These are phyloP conservation scores for Chelonus formosanus DNA, from an alignment of 2,888 invertebrate genomes.

Conservation along the genomic window DNA sequence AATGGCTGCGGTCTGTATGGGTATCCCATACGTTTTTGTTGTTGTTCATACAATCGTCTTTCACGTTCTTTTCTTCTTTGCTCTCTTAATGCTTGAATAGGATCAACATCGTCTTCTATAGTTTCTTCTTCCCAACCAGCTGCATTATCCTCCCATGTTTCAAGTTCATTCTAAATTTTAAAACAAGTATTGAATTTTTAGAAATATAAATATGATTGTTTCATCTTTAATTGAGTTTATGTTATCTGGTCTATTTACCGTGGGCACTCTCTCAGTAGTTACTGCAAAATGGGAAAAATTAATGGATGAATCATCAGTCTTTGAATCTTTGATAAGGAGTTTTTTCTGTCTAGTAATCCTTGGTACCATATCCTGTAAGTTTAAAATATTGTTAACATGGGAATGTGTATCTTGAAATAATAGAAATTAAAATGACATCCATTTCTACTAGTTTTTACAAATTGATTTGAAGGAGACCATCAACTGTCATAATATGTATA, in stretches of 20 bases:
- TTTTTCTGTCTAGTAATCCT: slow-evolving; percentile 71
- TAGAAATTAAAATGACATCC: neutral
- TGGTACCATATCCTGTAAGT: slow-evolving; percentile 70
- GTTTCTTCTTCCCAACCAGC: slow-evolving; percentile 68
- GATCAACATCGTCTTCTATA: slow-evolving; percentile 55
- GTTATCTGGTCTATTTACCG: slow-evolving; percentile 51
- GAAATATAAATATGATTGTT: neutral
- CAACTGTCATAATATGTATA: slow-evolving; percentile 40
- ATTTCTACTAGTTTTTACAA: neutral
- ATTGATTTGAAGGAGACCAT: neutral
- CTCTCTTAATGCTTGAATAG: slow-evolving; percentile 52
- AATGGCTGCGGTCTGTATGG: slow-evolving; percentile 54
- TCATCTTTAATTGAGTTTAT: slow-evolving; percentile 15
- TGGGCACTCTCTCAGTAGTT: slow-evolving; percentile 64
- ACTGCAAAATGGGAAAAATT: slow-evolving; percentile 67
- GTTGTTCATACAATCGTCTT: slow-evolving; percentile 54
- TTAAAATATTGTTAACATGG: neutral
- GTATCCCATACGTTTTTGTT: slow-evolving; percentile 55
- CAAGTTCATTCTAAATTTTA: slow-evolving; percentile 65
- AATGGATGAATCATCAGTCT: slow-evolving; percentile 44
- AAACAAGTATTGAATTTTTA: slow-evolving; percentile 22
- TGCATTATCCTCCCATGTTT: slow-evolving; percentile 68
- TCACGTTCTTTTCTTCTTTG: slow-evolving; percentile 56
- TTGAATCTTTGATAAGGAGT: slow-evolving; percentile 66
- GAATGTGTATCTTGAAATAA: neutral